These are phyloP conservation scores for Corydoras sp. DNA, from an alignment of 2,113 vertebrate genomes.

Conservation along the genomic window DNA sequence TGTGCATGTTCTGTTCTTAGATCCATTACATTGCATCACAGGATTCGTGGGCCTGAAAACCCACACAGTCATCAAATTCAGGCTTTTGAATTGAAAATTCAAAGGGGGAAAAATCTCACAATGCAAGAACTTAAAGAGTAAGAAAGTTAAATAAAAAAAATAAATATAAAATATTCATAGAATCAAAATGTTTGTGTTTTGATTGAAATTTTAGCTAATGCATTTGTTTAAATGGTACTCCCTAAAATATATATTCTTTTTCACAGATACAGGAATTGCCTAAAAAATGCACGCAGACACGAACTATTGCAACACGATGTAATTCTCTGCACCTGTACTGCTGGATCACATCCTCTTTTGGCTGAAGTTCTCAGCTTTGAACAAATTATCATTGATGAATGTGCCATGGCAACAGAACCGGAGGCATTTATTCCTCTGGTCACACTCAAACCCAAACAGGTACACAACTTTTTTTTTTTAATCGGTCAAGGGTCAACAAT, in stretches of 20 bases:
- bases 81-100: too few relatives aligned
- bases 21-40: too few relatives aligned
- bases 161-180: background rate
- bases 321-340: conserved; percentile 71
- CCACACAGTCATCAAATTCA: too few relatives aligned
- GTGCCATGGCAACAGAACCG: conserved; percentile 77
- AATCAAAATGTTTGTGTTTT: background rate
- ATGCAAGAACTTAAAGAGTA: background rate
- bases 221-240: too few relatives aligned
- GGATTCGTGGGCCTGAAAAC: too few relatives aligned
- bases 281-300: conserved; percentile 20
- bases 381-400: conserved; percentile 74
- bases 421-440: conserved; percentile 78
- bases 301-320: conserved; percentile 58
- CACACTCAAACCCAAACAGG: conserved; percentile 59
- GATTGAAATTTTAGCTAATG: background rate
- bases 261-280: conserved; percentile 54
- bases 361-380: conserved; percentile 39
- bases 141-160: background rate
- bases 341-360: conserved; percentile 36
- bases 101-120: background rate
- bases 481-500: background rate
- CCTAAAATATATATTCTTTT: background rate
- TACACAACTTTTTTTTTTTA: conserved; percentile 30
- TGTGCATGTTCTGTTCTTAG: too few relatives aligned